Percentiles rank a stretch among this genome's conserved stretches.
These are phyloP conservation scores for Linnaemya tessellans DNA, from an alignment of 2,888 invertebrate genomes.

Conservation along the genomic window DNA sequence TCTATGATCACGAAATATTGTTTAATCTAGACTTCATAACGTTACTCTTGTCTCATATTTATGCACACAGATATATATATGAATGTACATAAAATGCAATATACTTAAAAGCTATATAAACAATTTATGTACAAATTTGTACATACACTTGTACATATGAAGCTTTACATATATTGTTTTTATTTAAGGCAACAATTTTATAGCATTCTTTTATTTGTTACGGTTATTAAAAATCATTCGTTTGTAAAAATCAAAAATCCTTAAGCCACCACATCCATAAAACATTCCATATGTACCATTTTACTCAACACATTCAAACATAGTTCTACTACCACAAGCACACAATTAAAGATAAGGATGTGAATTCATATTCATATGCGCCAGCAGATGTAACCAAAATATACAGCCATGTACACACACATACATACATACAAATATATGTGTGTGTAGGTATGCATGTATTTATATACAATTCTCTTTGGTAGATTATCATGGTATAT, in stretches of 20 bases:
- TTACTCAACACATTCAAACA: conserved; percentile 30
- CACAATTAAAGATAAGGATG: conserved; percentile 25
- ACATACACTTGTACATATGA: not conserved
- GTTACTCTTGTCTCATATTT: conserved; percentile 18
- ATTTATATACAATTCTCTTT: conserved; percentile 45
- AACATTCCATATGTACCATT: conserved; percentile 60
- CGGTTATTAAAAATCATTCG: conserved; percentile 82
- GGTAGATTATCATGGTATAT: conserved; percentile 59
- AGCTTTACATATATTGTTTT: conserved; percentile 27
- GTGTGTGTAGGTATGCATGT: not conserved
- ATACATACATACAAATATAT: conserved; percentile 29
- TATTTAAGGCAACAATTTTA: conserved; percentile 60
- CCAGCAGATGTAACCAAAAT: conserved; percentile 12
- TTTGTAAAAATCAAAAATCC: conserved; percentile 82
- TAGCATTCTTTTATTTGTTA: conserved; percentile 74
- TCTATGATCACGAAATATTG: not conserved
- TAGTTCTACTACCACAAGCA: not conserved
- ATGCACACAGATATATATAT: not conserved
- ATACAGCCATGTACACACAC: not conserved
- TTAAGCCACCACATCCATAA: conserved; percentile 66
- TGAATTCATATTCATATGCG: conserved; percentile 14
- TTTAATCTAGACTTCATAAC: conserved; percentile 60
- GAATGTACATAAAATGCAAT: not conserved
- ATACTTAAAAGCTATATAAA: not conserved
- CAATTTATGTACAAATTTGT: not conserved